Evolutionary conservation across 2,888 invertebrate species (phyloP), one percentile per base, ranked within the genome.

Genomic region (Orchestes rusci): DNA sequence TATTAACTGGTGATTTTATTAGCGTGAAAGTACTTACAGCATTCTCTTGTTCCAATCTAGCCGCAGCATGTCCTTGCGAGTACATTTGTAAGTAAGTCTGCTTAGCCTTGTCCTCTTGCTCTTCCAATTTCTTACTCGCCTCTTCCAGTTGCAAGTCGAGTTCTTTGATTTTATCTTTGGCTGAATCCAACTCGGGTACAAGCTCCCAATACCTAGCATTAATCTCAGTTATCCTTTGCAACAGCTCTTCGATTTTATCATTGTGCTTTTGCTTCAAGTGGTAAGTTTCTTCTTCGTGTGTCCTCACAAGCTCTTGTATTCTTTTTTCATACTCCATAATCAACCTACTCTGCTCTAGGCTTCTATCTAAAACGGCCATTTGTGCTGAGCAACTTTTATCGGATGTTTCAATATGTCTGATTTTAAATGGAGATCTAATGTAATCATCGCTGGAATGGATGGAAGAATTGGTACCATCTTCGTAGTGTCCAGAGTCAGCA

Each of bases 401-500:
- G 7, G 52, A 51, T 4, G 52, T 51, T 36, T 54, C 54, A 32
- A 52, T 34, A 12, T 23, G 43, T 37, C 52, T 56, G 32, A 48
- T 47, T 44, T 59, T 61, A 40, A 48, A 55, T 17, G 64, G 65
- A 59, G 51, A 51, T 28, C 51, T 48, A 51, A 49, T 53, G 42
- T 56, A 48, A 49, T 48, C 43, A 60, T 84, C 85, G 69, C 84
- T 85, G 44, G 84, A 84, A 67, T 84, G 81, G 50, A 84, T 72
- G 41, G 84, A 84, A 38, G 84, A 84, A 58, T 80, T 80, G 13
- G 80, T 80, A 56, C 83, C 66, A 69, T 89, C 89, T 65, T 90
- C 90, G 67, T 84, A 89, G 69, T 88, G 85, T 31, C 90, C 90
- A 4, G 88, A 89, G 68, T 89, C 89, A 42, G 86, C 83, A 60